Conservation (phyloP, 2,113 vertebrate genomes). For the Orientallactaga bullata region DNA sequence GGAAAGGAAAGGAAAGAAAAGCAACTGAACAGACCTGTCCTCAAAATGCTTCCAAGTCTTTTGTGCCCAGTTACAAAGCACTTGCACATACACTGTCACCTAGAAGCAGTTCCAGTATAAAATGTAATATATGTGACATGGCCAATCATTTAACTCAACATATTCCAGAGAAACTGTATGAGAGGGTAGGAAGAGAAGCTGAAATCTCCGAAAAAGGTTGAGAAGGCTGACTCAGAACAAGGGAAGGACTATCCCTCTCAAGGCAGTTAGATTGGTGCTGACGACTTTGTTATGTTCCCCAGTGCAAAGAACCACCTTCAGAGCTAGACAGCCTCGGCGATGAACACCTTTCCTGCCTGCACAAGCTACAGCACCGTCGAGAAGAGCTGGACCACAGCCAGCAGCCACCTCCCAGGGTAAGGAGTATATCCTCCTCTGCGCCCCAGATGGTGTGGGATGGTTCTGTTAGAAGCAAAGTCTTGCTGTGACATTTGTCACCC, state of each 20-base stretch:
- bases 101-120: constrained; percentile 12
- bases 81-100: not conserved
- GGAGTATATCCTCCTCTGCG: not conserved
- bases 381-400: constrained; percentile 88
- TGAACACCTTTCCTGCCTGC: constrained; percentile 91
- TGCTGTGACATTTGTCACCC: not conserved
- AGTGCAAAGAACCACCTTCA: constrained; percentile 91
- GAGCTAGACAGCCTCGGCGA: constrained; percentile 90
- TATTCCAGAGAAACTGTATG: not conserved
- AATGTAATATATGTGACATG: not conserved
- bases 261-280: constrained; percentile 41
- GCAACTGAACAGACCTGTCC: not conserved
- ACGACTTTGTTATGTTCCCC: constrained; percentile 77
- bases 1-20: no score
- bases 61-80: constrained; percentile 18
- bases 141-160: constrained; percentile 6
- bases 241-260: not conserved
- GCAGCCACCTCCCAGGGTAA: constrained; percentile 77
- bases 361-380: constrained; percentile 90
- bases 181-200: not conserved
- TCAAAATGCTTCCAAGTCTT: not conserved
- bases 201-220: constrained; percentile 38
- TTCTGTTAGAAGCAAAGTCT: not conserved
- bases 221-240: not conserved
- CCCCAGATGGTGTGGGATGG: not conserved